These are phyloP conservation scores for Drosophila serrata DNA, from an alignment of 1,140 invertebrate species.

Conservation along the genomic window DNA sequence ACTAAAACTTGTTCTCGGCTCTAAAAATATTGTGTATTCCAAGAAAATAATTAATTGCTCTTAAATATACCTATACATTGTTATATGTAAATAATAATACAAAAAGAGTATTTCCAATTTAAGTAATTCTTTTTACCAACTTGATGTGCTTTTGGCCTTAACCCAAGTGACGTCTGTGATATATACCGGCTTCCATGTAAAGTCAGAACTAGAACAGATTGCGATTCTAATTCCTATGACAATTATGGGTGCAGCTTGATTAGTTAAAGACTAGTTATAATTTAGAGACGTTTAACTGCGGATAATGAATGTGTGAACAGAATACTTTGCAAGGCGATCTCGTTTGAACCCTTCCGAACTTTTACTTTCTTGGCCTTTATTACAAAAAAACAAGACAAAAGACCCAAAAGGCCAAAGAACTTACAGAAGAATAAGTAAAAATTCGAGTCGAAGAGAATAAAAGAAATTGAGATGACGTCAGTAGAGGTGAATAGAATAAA, in stretches of 20 bases:
- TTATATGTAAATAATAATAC: not conserved
- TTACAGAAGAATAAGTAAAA: constrained; percentile 14
- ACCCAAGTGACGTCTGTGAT: constrained; percentile 50
- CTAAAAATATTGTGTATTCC: constrained; percentile 6
- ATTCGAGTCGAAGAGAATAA: constrained; percentile 17
- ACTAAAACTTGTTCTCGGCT: constrained; percentile 27
- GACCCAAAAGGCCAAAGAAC: constrained; percentile 44
- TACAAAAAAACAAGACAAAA: constrained; percentile 13
- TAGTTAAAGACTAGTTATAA: constrained; percentile 44
- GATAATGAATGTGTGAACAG: constrained; percentile 57
- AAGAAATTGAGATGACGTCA: constrained; percentile 44
- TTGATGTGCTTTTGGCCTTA: constrained; percentile 58
- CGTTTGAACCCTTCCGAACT: constrained; percentile 29
- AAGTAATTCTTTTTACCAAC: not conserved
- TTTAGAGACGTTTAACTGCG: constrained; percentile 41
- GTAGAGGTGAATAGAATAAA: constrained; percentile 12
- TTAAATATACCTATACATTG: not conserved
- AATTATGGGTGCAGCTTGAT: constrained; percentile 66
- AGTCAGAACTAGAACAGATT: constrained; percentile 40
- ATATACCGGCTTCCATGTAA: constrained; percentile 18
- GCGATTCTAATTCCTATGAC: constrained; percentile 44
- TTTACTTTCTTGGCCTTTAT: constrained; percentile 42
- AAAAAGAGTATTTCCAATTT: constrained; percentile 30
- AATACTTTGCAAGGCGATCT: constrained; percentile 12
- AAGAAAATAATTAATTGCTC: constrained; percentile 18